A percentile compares a stretch with the other conserved stretches of the same genome.
Evolutionary conservation across 2,113 vertebrate species (phyloP).

Genomic region (Nothobranchius furzeri): DNA sequence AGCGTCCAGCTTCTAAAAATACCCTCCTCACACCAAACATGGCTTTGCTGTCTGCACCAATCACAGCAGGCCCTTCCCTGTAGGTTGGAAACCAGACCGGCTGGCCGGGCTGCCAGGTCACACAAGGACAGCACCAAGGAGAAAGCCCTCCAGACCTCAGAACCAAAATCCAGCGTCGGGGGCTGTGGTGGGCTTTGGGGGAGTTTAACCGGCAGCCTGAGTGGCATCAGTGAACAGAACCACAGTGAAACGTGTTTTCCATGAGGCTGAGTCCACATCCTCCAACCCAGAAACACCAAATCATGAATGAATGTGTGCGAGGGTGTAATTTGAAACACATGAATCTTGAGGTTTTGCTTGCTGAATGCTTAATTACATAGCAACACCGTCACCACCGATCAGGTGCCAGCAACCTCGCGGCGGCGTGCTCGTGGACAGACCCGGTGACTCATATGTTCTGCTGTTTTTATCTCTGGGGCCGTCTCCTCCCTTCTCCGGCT

Average conservation of each 20-base stretch:
- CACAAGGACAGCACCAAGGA: constrained; percentile 12
- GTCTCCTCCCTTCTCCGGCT: constrained; percentile 46
- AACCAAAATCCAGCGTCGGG: no score
- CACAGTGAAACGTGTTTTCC: neutral
- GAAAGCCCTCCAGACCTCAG: neutral
- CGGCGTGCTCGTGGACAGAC: constrained; percentile 25
- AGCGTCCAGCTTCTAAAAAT: constrained; percentile 46
- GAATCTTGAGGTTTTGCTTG: constrained; percentile 33
- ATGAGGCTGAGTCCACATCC: neutral
- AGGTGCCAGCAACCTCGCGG: constrained; percentile 35
- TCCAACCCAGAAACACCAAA: neutral
- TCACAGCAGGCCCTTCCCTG: constrained; percentile 28
- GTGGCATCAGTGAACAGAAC: constrained; percentile 17
- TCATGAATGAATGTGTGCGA: constrained; percentile 39
- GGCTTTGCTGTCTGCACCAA: constrained; percentile 31
- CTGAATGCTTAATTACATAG: constrained; percentile 67
- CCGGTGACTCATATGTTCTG: constrained; percentile 71
- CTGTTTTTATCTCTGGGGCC: constrained; percentile 53
- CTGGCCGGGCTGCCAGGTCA: constrained; percentile 32
- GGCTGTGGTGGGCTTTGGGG: no score
- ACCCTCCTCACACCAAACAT: constrained; percentile 49
- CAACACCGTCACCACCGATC: constrained; percentile 50
- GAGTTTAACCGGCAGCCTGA: neutral
- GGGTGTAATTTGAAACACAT: constrained; percentile 48
- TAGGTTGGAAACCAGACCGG: constrained; percentile 24